phyloP scores from a whole-genome alignment of 2,888 invertebrate species.

The Ephialtes manifestator region DNA sequence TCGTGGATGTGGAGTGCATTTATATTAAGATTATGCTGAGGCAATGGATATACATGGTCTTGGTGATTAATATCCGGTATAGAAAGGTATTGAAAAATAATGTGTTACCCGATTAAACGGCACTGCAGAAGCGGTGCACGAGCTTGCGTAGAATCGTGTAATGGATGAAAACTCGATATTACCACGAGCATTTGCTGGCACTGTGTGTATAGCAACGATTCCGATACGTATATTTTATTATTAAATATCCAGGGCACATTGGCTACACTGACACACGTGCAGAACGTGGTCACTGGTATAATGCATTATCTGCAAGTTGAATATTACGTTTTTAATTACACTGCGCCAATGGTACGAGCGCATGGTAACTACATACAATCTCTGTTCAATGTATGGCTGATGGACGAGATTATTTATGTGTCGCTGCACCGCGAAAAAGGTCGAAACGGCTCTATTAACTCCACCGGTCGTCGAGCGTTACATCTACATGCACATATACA shows the following conservation, averaged over 20 bases:
- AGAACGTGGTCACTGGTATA: constrained; percentile 38
- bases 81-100: constrained; percentile 49
- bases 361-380: constrained; percentile 1
- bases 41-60: background rate
- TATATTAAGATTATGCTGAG: constrained; percentile 12
- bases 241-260: constrained; percentile 53
- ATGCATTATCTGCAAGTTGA: constrained; percentile 63
- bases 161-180: constrained; percentile 68
- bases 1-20: background rate
- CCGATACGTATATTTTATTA: constrained; percentile 52
- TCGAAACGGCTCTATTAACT: constrained; percentile 64
- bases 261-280: constrained; percentile 61
- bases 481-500: constrained; percentile 4
- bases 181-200: constrained; percentile 22
- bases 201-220: background rate
- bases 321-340: constrained; percentile 68
- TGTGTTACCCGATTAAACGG: constrained; percentile 44
- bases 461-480: constrained; percentile 37
- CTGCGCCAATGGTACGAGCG: background rate
- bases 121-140: background rate
- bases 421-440: constrained; percentile 49
- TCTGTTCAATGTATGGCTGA: constrained; percentile 1
- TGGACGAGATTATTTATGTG: constrained; percentile 58
- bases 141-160: constrained; percentile 25
- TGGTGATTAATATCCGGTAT: background rate